A percentile compares a stretch with the other conserved stretches of the same genome.
phyloP scores from a whole-genome alignment of 1,140 invertebrate genomes.

The Trigoniulus corallinus region DNA sequence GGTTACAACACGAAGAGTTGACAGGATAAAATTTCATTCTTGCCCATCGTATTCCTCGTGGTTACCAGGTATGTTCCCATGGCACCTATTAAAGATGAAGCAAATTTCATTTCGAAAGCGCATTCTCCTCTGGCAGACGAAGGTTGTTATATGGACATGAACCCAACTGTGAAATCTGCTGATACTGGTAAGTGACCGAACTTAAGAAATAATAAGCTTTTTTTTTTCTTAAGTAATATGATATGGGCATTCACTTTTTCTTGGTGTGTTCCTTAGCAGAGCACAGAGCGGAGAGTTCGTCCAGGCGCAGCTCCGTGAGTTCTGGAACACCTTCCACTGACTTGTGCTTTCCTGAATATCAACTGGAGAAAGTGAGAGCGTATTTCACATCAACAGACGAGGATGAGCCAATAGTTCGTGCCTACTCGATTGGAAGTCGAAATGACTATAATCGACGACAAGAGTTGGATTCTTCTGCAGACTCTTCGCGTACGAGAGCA shows the following conservation, averaged over 20 bases:
- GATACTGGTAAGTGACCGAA: too few relatives aligned
- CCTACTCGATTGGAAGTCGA: constrained; percentile 72
- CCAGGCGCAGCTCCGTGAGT: too few relatives aligned
- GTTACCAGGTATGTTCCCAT: constrained; percentile 32
- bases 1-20: too few relatives aligned
- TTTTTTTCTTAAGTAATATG: too few relatives aligned
- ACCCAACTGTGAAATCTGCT: constrained; percentile 18
- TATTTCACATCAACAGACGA: constrained; percentile 27
- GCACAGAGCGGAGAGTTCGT: too few relatives aligned
- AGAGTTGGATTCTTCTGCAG: constrained; percentile 12
- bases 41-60: background rate
- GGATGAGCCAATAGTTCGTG: constrained; percentile 47
- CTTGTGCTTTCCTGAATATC: constrained; percentile 39
- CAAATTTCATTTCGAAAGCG: background rate
- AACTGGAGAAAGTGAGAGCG: constrained; percentile 44
- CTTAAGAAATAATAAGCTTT: too few relatives aligned
- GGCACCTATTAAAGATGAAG: constrained; percentile 26
- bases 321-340: constrained; percentile 50
- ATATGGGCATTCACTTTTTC: too few relatives aligned
- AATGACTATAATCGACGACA: constrained; percentile 9
- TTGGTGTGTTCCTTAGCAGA: too few relatives aligned
- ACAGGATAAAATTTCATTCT: too few relatives aligned
- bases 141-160: constrained; percentile 46
- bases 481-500: constrained; percentile 37
- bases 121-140: background rate